Percentiles rank a stretch among this genome's conserved stretches.
Evolutionary conservation across 2,797 vertebrate genomes (phyloP).

Genomic region (Margarornis squamiger): DNA sequence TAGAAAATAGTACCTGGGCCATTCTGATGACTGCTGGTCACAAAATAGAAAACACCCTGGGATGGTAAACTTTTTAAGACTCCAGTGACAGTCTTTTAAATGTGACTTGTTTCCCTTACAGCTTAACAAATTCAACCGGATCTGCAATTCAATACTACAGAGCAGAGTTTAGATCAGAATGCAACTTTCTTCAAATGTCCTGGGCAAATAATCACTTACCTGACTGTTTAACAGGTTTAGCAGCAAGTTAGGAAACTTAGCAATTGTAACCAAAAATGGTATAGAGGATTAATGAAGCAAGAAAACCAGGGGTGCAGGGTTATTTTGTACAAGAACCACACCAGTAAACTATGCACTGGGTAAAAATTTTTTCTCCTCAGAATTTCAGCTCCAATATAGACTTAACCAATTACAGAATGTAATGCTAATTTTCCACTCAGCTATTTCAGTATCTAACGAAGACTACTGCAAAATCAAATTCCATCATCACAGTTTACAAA

Average conservation of each 20-base stretch:
- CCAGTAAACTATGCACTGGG: neutral
- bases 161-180: conserved; percentile 18
- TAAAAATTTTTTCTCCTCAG: neutral
- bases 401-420: neutral
- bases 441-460: neutral
- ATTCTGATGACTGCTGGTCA: neutral
- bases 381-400: neutral
- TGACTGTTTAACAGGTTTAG: conserved; percentile 24
- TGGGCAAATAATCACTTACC: conserved; percentile 11
- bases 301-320: neutral
- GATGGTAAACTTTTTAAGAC: neutral
- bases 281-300: neutral
- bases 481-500: neutral
- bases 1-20: neutral
- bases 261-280: neutral
- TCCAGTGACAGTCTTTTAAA: neutral
- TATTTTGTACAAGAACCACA: neutral
- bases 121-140: neutral
- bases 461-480: neutral
- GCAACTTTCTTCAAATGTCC: conserved; percentile 12
- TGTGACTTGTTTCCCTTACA: neutral
- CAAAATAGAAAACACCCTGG: neutral
- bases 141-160: conserved; percentile 33
- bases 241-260: neutral
- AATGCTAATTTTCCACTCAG: neutral